Percentiles rank a stretch among this genome's conserved stretches.
phyloP scores from a whole-genome alignment of 2,888 invertebrate genomes.

The Germaria angustata region DNA sequence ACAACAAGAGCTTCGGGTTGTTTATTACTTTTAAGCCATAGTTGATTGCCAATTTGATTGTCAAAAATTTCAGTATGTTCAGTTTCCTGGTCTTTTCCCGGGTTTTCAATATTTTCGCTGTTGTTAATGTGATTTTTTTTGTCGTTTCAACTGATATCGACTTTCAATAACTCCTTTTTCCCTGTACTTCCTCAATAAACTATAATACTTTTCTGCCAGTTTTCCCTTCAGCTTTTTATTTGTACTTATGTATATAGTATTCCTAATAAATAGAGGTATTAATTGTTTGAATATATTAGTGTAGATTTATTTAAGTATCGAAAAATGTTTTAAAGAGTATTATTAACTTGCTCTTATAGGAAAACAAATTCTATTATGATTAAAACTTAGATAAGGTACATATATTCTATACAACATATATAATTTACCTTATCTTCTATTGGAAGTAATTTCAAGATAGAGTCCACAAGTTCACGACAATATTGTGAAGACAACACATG shows the following conservation, averaged over 20 bases:
- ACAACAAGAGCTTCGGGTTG: slow-evolving; percentile 45
- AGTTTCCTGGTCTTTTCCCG: slow-evolving; percentile 26
- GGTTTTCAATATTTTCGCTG: slow-evolving; percentile 34
- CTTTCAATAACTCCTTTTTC: slow-evolving; percentile 43
- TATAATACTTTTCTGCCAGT: slow-evolving; percentile 28
- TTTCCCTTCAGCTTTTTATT: slow-evolving; percentile 41
- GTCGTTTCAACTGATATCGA: slow-evolving; percentile 39
- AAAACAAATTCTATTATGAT: slow-evolving; percentile 24
- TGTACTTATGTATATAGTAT: slow-evolving; percentile 51
- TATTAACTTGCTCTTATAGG: slow-evolving; percentile 31
- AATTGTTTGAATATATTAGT: slow-evolving; percentile 25
- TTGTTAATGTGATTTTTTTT: slow-evolving; percentile 37
- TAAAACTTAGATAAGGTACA: slow-evolving; percentile 25
- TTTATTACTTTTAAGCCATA: slow-evolving; percentile 39
- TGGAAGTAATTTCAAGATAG: slow-evolving; percentile 28
- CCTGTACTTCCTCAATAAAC: slow-evolving; percentile 40
- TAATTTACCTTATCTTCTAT: slow-evolving; percentile 28
- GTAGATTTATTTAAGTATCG: slow-evolving; percentile 21
- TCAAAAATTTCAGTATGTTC: slow-evolving; percentile 19
- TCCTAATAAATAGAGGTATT: slow-evolving; percentile 49
- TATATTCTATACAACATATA: slow-evolving; percentile 33
- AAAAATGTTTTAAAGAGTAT: slow-evolving; percentile 19
- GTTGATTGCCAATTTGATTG: slow-evolving; percentile 27
- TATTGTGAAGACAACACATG: slow-evolving; percentile 32
- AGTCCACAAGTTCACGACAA: slow-evolving; percentile 32